Percentiles rank a stretch among this genome's conserved stretches.
Evolutionary conservation across 35 echinoderm and acorn worm species (phyloP).

Genomic region (Lytechinus variegatus): DNA sequence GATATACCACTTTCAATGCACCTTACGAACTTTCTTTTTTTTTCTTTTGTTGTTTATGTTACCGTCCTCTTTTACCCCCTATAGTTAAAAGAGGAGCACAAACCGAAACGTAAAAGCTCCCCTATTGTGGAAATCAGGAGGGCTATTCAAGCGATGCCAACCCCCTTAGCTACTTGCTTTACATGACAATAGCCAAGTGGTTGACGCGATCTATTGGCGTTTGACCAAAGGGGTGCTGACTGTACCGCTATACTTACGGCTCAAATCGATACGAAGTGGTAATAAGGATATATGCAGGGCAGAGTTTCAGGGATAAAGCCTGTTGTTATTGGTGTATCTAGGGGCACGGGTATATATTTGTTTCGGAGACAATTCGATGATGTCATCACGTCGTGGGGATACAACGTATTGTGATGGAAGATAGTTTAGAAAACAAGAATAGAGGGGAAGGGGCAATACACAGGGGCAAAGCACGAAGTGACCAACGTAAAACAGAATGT

Average conservation of each 20-base stretch:
- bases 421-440: neutral
- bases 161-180: conserved; percentile 23
- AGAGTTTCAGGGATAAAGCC: neutral
- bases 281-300: neutral
- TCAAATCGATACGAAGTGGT: neutral
- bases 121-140: neutral
- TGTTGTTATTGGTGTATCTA: conserved; percentile 15
- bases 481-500: neutral
- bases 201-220: neutral
- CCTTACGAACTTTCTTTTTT: neutral
- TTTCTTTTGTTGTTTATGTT: neutral
- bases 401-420: neutral
- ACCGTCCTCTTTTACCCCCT: neutral
- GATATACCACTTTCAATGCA: neutral
- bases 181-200: neutral
- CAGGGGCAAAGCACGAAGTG: neutral
- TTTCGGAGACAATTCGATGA: conserved; percentile 11
- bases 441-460: neutral
- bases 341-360: neutral
- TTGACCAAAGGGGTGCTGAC: neutral
- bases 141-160: conserved; percentile 11
- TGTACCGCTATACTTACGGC: neutral
- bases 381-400: conserved; percentile 26
- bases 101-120: neutral
- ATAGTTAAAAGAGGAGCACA: neutral